Evolutionary conservation across 1,140 invertebrate genomes (phyloP), one percentile per base, ranked within the genome.

Genomic region (Sycophila sp.): DNA sequence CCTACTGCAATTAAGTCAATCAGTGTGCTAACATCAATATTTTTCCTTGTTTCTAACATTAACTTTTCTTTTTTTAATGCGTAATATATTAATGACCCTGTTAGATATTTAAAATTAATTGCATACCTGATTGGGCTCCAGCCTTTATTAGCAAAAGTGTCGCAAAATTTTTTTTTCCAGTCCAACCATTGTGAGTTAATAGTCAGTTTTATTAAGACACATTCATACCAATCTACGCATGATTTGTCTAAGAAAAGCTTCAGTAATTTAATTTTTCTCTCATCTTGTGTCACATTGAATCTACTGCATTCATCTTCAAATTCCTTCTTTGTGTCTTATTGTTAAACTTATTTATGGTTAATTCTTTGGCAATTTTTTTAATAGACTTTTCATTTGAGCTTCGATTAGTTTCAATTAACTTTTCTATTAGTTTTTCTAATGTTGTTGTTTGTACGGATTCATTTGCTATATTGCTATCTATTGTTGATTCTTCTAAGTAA

Each of bases 81-180:
- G 53, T 77, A 74, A 28, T 73, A 66, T 59, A 74, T n/a, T 53
- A 78, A 63, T 38, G 74, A 64, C 36, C 67, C 64, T 32, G 13
- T 5, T 72, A 60, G 42, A 56, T 75, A 75, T 70, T 62, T 73
- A 49, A 53, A 78, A 11, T 17, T 24, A 6, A 74, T 28, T n/a
- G 73, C 76, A 30, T 78, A 73, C 26, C 3, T 74, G 10, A 77
- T 51, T 55, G 72, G 71, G 15, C 26, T 38, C 73, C 76, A 79
- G n/a, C 75, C 71, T 74, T 75, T 74, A 47, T 78, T 69, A 38
- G 56, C 69, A 68, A 70, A 78, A 6, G 77, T 75, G 28, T 75
- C 72, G 68, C 34, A 64, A 34, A 76, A 75, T 24, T 73, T 74
- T 55, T 67, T 63, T 74, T 64, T 76, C 76, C 71, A 77, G n/a